Evolutionary conservation across 92 coral and sea anemone genomes (phyloP), one percentile per base, ranked within the genome.

Genomic region (Actinostola sp.): DNA sequence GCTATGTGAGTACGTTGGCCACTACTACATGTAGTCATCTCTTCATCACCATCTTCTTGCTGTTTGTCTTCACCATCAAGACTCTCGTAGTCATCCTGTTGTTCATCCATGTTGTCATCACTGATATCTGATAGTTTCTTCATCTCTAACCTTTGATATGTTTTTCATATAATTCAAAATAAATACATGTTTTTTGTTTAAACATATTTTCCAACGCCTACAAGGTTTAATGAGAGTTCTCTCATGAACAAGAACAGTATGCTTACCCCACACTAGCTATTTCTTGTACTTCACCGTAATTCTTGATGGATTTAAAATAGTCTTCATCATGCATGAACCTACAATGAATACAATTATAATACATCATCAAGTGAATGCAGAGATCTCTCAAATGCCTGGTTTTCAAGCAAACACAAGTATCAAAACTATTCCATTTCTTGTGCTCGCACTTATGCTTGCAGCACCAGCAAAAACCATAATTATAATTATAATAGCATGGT

Each of bases 51-150:
- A 14, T 36, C 62, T 49, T 66, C 76, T 25, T 48, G 67, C 23
- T 32, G 44, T 0, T 15, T 30, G 2, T 8, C 60, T 16, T 81
- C 63, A 29, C 55, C 59, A 0, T 20, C 24, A 0, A 34, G 23
- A 28, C 61, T 50, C 45, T 67, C 84, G 29, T 75, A 62, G n/a
- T 78, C 89, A 19, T 73, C 58, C 0, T 34, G 34, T 39, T 76
- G 42, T 3, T 73, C 79, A 46, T 10, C 57, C 67, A 78, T 42
- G 20, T 82, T 87, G 26, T 79, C 92, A 32, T 80, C 92, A 19
- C 82, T 78, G 31, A 88, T 67, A 13, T 94, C 98, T 17, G 82
- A 78, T 17, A 94, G 41, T 63, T 85, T 88, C 65, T 88, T 91
- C 70, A 94, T 56, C 77, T 78, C 80, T 49, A 88, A 59, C 53